A percentile compares a stretch with the other conserved stretches of the same genome.
Conservation (phyloP, 2,888 invertebrate species). For the Pandemis heparana region DNA sequence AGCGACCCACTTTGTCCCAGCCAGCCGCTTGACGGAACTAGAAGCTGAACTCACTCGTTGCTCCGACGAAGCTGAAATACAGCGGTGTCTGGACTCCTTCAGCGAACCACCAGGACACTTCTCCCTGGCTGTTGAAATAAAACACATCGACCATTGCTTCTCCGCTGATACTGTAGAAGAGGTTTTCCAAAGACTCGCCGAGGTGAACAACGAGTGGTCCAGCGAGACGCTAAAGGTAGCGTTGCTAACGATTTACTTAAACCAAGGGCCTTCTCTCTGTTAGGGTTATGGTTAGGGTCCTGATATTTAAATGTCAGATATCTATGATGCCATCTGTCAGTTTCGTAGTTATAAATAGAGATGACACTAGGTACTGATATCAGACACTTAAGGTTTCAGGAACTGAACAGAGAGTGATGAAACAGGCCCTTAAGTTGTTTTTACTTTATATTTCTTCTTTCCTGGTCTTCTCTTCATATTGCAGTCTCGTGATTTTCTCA, state of each 20-base stretch:
- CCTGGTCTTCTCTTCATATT: not conserved
- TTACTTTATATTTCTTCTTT: not conserved
- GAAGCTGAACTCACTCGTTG: conserved; percentile 81
- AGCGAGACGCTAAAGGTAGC: conserved; percentile 11
- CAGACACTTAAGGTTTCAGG: too few species aligned
- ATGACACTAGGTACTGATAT: too few species aligned
- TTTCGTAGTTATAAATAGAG: too few species aligned
- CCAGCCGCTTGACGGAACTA: conserved; percentile 81
- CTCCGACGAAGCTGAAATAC: conserved; percentile 70
- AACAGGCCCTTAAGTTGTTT: too few species aligned
- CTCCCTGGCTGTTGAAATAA: conserved; percentile 11
- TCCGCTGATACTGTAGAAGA: conserved; percentile 88
- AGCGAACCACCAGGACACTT: conserved; percentile 13
- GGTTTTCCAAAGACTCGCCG: conserved; percentile 86
- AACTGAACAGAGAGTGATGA: too few species aligned
- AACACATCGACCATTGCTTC: conserved; percentile 79
- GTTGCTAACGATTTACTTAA: not conserved
- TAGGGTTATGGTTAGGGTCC: too few species aligned
- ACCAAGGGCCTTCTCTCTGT: too few species aligned
- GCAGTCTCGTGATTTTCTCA: not conserved
- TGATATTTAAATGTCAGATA: too few species aligned
- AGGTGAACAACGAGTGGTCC: conserved; percentile 24
- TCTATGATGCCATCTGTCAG: too few species aligned
- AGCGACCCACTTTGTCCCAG: conserved; percentile 92
- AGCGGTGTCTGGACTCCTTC: conserved; percentile 64